These are phyloP conservation scores for Copsychus sechellarum DNA, from an alignment of 2,113 vertebrate species.

Conservation along the genomic window DNA sequence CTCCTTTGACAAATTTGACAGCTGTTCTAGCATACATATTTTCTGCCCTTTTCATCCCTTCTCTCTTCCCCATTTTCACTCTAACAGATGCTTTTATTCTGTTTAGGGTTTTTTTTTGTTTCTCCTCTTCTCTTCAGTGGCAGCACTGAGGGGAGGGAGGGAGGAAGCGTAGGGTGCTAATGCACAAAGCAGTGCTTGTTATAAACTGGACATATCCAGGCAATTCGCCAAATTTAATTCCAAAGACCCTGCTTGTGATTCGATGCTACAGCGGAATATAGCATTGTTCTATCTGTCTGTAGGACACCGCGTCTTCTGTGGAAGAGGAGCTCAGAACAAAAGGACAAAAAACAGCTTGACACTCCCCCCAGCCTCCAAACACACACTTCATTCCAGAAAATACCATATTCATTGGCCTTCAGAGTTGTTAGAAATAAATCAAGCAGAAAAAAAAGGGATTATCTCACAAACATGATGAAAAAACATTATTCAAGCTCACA, in stretches of 20 bases:
- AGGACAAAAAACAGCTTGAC: constrained; percentile 57
- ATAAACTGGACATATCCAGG: constrained; percentile 86
- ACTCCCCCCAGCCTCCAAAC: constrained; percentile 38
- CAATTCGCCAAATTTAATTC: constrained; percentile 83
- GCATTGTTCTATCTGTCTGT: constrained; percentile 74
- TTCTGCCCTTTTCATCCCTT: constrained; percentile 32
- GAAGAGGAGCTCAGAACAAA: constrained; percentile 58
- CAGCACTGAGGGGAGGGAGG: constrained; percentile 49
- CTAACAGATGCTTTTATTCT: constrained; percentile 85
- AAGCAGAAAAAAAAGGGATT: constrained; percentile 2
- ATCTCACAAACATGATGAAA: constrained; percentile 16
- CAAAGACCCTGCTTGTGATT: constrained; percentile 77
- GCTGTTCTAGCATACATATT: constrained; percentile 72
- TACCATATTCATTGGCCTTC: constrained; percentile 51
- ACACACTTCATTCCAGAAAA: constrained; percentile 57
- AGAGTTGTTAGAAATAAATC: constrained; percentile 58
- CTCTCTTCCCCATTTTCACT: constrained; percentile 55
- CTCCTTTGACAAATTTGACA: constrained; percentile 65
- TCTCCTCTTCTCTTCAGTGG: constrained; percentile 57
- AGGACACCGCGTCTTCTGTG: constrained; percentile 74
- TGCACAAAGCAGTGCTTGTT: constrained; percentile 90
- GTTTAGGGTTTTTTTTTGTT: constrained; percentile 76
- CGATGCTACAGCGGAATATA: constrained; percentile 74
- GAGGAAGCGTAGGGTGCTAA: constrained; percentile 61
- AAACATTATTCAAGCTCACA: constrained; percentile 7